Base-by-base conservation (phyloP, 1,140 invertebrate species). In the Drosophila bipectinata region DNA sequence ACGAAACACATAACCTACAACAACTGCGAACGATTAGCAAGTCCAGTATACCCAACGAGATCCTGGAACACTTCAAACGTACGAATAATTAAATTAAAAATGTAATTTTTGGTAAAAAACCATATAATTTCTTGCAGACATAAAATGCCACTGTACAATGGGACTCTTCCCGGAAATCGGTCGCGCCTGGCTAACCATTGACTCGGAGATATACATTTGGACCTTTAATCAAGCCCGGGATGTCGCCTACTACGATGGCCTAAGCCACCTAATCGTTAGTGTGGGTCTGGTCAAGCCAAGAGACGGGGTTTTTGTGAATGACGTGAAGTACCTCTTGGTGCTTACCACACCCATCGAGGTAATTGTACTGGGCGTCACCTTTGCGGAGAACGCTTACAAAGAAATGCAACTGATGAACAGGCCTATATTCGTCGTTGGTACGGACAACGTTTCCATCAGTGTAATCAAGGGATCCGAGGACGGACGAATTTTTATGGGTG, bases 141-240 rank as follows among this genome's bases (percentile, higher is more conserved):
- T 98, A 93, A 97, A 98, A 92, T 98, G 96, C 79, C 97, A 98
- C 90, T 98, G 97, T 91, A 95, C 97, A 92, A 99, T 99, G 97
- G 98, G 98, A 5, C 92, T 99, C 5, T 99, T 99, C 93, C 96
- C 98, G 60, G 98, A 98, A 91, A 98, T 99, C 76, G 96, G 95
- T 26, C 94, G 98, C 90, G 98, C 98, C 0, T 99, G 98, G 98
- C 92, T 99, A 15, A 97, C 98, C 24, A 98, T 99, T 85, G 99
- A 99, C 90, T 99, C 97, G 88, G 98, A 99, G 93, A 97, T 99
- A 77, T 99, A 99, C 93, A 91, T 92, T 26, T 99, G 98, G 98
- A 96, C 96, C 44, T 99, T 97, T 93, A 97, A 98, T 92, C 95
- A 97, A 91, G 96, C 96, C 28, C 94, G 95, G 69, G 97, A 98